These are phyloP conservation scores for Clostera curtula DNA, from an alignment of 2,888 invertebrate species.

Conservation along the genomic window DNA sequence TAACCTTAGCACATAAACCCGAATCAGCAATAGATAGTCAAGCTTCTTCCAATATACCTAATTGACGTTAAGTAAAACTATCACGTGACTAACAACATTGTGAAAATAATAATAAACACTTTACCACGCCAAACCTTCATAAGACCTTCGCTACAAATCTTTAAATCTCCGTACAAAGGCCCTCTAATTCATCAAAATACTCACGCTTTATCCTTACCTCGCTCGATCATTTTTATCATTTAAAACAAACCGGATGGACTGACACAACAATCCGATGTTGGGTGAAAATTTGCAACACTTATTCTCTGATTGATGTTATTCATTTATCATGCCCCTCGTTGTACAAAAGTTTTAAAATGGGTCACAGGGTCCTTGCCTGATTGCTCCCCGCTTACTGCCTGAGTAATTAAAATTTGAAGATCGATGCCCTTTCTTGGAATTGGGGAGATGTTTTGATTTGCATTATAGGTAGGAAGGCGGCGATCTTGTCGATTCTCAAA, in stretches of 20 bases:
- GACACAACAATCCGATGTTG: conserved; percentile 28
- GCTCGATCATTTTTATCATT: conserved; percentile 39
- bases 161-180: no score
- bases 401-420: conserved; percentile 63
- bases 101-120: no score
- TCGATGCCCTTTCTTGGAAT: conserved; percentile 34
- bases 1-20: no score
- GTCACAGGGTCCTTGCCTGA: conserved; percentile 66
- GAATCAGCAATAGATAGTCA: no score
- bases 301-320: conserved; percentile 69
- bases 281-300: conserved; percentile 69
- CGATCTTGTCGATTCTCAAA: no score
- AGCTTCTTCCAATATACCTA: no score
- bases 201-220: conserved; percentile 10
- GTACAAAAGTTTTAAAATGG: conserved; percentile 70
- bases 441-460: conserved; percentile 10
- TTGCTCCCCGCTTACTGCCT: conserved; percentile 50
- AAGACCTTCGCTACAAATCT: no score
- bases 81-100: no score
- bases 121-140: no score
- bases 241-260: conserved; percentile 44
- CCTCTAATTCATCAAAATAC: conserved; percentile 6
- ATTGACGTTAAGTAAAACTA: no score
- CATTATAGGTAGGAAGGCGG: no score
- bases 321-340: conserved; percentile 72